Evolutionary conservation across 2,888 invertebrate species (phyloP), one percentile per base, ranked within the genome.

Genomic region (Cephus pulcher): DNA sequence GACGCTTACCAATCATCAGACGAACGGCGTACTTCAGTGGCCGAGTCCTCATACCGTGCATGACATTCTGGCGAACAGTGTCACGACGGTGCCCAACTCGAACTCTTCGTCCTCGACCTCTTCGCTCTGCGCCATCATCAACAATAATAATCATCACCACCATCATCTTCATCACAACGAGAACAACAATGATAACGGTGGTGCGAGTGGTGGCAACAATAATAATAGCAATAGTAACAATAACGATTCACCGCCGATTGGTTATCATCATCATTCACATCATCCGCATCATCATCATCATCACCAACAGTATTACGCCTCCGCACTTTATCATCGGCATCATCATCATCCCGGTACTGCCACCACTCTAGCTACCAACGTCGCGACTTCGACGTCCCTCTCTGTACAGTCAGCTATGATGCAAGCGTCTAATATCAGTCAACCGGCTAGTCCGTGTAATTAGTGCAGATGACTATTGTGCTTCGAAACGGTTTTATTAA

Each of bases 11-110:
- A 75, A 79, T 34, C 80, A 89, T 69, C 87, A 86, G 88, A 92
- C 93, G 11, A 95, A 94, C 86, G 94, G 95, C 90, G 80, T 79
- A 33, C 80, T 89, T 68, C 89, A 91, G 73, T 91, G 91, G 91
- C 91, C 91, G 9, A 91, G 90, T 80, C 86, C 91, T 11, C 91
- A 91, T 80, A 89, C 90, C 37, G 91, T 91, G 35, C 91, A 91
- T 82, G 90, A 91, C 83, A 91, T 91, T 77, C 86, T 91, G 75
- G 90, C 89, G 23, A 86, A 87, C 12, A 85, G 84, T 73, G 82
- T 84, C 75, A 85, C 86, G 34, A 85, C 85, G 23, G 83, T 88
- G 34, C 82, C 88, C 37, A 78, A 82, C 40, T 76, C 87, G 12
- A 87, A 81, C 56, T 83, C 86, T 4, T 82, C 85, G 11, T 35